Percentiles rank a stretch among this genome's conserved stretches.
Conservation (phyloP, 2,797 vertebrate species). For the Aldrovandia affinis region DNA sequence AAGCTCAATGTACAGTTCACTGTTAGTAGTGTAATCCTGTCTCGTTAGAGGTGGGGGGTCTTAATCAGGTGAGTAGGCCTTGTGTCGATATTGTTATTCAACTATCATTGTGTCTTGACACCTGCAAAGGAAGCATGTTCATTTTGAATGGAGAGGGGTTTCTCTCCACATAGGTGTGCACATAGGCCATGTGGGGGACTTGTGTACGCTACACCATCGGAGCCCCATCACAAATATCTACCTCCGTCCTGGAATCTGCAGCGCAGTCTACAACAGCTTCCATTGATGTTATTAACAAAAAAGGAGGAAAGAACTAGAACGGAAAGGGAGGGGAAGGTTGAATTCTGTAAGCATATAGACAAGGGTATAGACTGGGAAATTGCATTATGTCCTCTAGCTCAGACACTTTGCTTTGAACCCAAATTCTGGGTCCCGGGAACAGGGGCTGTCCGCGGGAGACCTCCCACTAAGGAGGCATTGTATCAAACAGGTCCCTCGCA, state of each 20-base stretch:
- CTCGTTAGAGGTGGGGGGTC: conserved; percentile 48
- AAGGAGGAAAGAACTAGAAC: not conserved
- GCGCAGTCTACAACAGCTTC: not conserved
- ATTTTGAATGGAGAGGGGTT: not conserved
- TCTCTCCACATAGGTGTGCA: not conserved
- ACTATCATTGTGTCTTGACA: not conserved
- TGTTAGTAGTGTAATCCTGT: conserved; percentile 45
- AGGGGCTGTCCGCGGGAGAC: not conserved
- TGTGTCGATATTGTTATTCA: not conserved
- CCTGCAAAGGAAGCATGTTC: not conserved
- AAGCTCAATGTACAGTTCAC: conserved; percentile 54
- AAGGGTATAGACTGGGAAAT: not conserved
- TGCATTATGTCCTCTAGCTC: not conserved
- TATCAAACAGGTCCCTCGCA: not conserved
- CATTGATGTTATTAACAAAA: not conserved
- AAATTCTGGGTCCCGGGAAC: not conserved
- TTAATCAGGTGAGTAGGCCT: conserved; percentile 27
- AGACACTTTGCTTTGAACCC: not conserved
- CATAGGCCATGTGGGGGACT: not conserved
- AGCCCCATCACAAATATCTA: not conserved
- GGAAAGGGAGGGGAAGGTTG: not conserved
- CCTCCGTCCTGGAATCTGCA: not conserved
- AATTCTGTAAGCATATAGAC: not conserved
- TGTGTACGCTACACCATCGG: not conserved
- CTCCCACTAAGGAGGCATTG: not conserved